Conservation (phyloP, 2,888 invertebrate genomes). For the Apodemia duryi region DNA sequence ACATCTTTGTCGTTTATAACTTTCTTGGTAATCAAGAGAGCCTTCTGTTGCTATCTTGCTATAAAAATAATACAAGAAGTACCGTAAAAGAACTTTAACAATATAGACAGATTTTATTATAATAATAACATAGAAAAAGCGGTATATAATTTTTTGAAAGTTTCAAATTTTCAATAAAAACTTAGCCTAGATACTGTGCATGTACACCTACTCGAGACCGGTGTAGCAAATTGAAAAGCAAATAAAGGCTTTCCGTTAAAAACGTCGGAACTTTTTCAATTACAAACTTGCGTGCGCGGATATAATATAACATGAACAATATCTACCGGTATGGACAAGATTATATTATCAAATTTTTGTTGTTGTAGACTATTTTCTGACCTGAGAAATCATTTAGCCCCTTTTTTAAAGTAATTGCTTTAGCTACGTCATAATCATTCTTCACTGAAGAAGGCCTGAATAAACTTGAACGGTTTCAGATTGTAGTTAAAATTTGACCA, state of each 20-base stretch:
- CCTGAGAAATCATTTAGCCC: too few relatives aligned
- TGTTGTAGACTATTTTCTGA: not conserved
- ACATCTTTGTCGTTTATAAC: too few relatives aligned
- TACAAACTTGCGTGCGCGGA: slow-evolving; percentile 69
- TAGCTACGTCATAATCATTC: too few relatives aligned
- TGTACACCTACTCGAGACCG: slow-evolving; percentile 40
- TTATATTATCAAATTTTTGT: slow-evolving; percentile 5
- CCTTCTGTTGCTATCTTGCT: too few relatives aligned
- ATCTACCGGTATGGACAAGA: slow-evolving; percentile 14
- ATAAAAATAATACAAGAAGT: too few relatives aligned
- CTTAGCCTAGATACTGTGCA: slow-evolving; percentile 39
- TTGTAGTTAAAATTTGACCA: too few relatives aligned
- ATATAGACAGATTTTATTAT: not conserved
- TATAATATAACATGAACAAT: slow-evolving; percentile 42
- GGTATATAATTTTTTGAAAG: slow-evolving; percentile 32
- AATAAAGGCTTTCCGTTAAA: slow-evolving; percentile 54
- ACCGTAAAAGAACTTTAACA: not conserved
- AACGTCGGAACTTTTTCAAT: slow-evolving; percentile 73
- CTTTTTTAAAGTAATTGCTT: too few relatives aligned
- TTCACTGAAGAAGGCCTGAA: too few relatives aligned
- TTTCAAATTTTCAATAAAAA: slow-evolving; percentile 44
- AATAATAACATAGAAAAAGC: slow-evolving; percentile 1
- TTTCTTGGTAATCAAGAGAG: too few relatives aligned
- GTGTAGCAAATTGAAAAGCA: slow-evolving; percentile 53
- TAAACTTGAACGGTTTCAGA: too few relatives aligned